Evolutionary conservation across 2,113 vertebrate species (phyloP), one percentile per base, ranked within the genome.

Genomic region (Atrichornis clamosus): DNA sequence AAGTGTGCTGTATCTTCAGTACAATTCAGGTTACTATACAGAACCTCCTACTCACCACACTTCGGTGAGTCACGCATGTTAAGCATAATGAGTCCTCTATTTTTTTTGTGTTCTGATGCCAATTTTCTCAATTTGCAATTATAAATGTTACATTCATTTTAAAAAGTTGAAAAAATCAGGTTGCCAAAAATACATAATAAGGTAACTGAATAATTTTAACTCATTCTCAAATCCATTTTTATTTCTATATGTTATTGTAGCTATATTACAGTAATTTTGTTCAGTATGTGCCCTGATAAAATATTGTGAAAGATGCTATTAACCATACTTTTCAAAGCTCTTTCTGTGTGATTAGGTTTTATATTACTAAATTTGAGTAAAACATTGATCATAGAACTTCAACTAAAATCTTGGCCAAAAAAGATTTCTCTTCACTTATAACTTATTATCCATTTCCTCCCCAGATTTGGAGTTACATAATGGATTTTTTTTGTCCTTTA

Each of bases 21-120:
- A 87, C 62, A 77, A 78, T 84, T 70, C 86, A 84, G 79, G 83
- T 93, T 95, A 90, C 93, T 94, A 94, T 85, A 74, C 68, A 94
- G 81, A 96, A 89, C 94, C 72, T 96, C 96, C 94, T 88, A 96
- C 91, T 94, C 82, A 78, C 69, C 86, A 76, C 68, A 87, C 33
- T 91, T 94, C 53, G 68, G 41, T 95, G 80, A 97, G 68, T 96
- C 84, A 93, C 0, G 1, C n/a, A 32, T 49, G 32, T 53, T 68
- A 89, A 87, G 56, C 76, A 69, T 52, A 89, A 95, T 79, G 46
- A 73, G 47, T 86, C 14, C 19, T 90, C 53, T 63, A 52, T 39
- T 91, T 86, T 90, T 52, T n/a, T 37, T 37, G 83, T 89, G 26
- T 13, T 93, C n/a, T 62, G 62, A 87, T 95, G 79, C 6, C 87